Conservation (phyloP, 2,888 invertebrate genomes). For the Euclidia mi region DNA sequence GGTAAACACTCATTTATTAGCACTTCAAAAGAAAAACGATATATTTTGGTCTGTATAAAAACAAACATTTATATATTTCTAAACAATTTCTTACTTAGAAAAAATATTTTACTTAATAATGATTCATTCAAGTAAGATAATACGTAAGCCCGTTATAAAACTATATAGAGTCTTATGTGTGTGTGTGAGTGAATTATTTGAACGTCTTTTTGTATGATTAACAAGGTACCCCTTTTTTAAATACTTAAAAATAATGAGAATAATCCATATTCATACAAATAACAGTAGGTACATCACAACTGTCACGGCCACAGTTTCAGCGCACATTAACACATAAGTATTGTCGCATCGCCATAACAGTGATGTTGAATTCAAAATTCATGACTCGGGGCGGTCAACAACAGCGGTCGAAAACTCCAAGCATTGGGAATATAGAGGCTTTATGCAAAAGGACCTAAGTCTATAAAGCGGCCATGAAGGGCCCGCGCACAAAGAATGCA, state of each 20-base stretch:
- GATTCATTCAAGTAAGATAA: too few species aligned
- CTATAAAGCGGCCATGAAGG: slow-evolving; percentile 88
- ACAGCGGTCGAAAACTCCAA: slow-evolving; percentile 56
- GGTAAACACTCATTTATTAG: slow-evolving; percentile 16
- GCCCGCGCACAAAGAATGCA: slow-evolving; percentile 87
- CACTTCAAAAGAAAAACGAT: slow-evolving; percentile 9
- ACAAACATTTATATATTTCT: too few species aligned
- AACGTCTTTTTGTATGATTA: too few species aligned
- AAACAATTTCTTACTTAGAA: too few species aligned
- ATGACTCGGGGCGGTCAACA: slow-evolving; percentile 49
- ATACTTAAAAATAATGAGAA: too few species aligned
- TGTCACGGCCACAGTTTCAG: slow-evolving; percentile 14
- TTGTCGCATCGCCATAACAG: slow-evolving; percentile 34
- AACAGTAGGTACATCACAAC: not conserved
- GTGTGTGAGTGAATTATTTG: too few species aligned
- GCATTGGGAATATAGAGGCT: slow-evolving; percentile 72
- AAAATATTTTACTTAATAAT: too few species aligned
- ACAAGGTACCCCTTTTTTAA: too few species aligned
- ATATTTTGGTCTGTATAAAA: too few species aligned
- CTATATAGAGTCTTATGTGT: too few species aligned
- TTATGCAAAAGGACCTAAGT: slow-evolving; percentile 87
- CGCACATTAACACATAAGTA: slow-evolving; percentile 18
- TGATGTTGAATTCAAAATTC: slow-evolving; percentile 54
- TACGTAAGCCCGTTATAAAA: too few species aligned
- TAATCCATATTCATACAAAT: too few species aligned